Evolutionary conservation across 2,888 invertebrate species (phyloP), one percentile per base, ranked within the genome.

Genomic region (Omphaloscelis lunosa): DNA sequence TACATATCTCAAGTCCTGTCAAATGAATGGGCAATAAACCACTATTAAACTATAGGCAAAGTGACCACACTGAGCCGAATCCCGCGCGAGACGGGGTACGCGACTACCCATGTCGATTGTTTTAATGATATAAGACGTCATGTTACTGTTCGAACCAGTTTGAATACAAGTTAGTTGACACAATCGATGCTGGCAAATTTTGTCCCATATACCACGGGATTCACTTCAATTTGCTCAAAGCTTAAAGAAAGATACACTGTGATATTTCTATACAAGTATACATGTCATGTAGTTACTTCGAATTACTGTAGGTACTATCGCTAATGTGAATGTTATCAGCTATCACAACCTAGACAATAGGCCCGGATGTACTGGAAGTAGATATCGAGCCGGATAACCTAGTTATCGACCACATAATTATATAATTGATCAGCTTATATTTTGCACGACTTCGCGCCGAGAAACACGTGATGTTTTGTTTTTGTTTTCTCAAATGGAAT

Each of bases 341-440:
- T 34, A 45, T 59, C 48, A 56, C 39, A 76, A 27, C 9, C 17
- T 23, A 66, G 66, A 82, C 71, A 71, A 63, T 39, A n/a, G 6
- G 17, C 63, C 83, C 79, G 72, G 71, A 56, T 69, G 29, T 67
- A 62, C 67, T 72, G 79, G 83, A 83, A 51, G 63, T 41, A 51
- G 80, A 71, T 84, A 74, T 80, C 48, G 75, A 27, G 20, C 27
- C 66, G 63, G 84, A 82, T 80, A 79, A 71, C 80, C 74, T 12
- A 71, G 58, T 68, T 63, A 12, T 41, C 15, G 65, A 69, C 65
- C 51, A 69, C 27, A 58, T 71, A 51, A 78, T 51, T 51, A 58
- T 41, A 8, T 77, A 53, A 63, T 75, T 77, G 29, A 66, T 81
- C n/a, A 29, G 27, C n/a, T 29, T 41, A 56, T 73, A n/a, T 80